Conservation (phyloP, 2,888 invertebrate species). For the Eueremaeus valkanovi region DNA sequence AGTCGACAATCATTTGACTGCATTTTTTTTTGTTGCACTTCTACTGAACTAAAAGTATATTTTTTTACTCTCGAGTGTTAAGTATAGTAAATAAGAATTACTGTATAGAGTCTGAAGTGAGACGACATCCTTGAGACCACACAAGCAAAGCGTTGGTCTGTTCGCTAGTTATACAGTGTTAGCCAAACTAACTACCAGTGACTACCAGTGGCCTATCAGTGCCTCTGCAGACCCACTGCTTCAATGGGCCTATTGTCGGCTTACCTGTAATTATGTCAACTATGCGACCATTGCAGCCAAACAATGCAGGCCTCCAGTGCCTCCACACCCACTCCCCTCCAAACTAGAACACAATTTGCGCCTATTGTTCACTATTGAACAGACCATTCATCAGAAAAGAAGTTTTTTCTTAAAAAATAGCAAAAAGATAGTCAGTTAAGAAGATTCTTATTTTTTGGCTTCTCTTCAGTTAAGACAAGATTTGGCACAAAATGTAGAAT, state of each 20-base stretch:
- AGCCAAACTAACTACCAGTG: too few relatives aligned
- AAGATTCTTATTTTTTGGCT: too few relatives aligned
- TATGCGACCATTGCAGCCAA: conserved; percentile 12
- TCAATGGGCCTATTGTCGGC: not conserved
- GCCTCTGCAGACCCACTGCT: not conserved
- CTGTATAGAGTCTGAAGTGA: not conserved
- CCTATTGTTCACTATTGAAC: too few relatives aligned
- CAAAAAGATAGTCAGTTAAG: too few relatives aligned
- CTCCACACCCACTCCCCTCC: not conserved
- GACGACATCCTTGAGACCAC: conserved; percentile 11
- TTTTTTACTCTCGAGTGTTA: not conserved
- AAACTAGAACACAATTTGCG: not conserved
- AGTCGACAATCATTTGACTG: too few relatives aligned
- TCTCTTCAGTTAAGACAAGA: too few relatives aligned
- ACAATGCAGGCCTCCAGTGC: not conserved
- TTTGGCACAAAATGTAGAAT: too few relatives aligned
- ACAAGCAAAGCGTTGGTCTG: not conserved
- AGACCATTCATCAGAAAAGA: too few relatives aligned
- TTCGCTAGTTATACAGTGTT: not conserved
- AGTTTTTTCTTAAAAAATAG: too few relatives aligned
- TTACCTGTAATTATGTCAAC: conserved; percentile 3
- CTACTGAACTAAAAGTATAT: too few relatives aligned
- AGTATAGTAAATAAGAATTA: not conserved
- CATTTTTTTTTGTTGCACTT: not conserved
- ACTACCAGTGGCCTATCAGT: not conserved